Evolutionary conservation across 2,888 invertebrate species (phyloP), one percentile per base, ranked within the genome.

Genomic region (Metellina segmentata): DNA sequence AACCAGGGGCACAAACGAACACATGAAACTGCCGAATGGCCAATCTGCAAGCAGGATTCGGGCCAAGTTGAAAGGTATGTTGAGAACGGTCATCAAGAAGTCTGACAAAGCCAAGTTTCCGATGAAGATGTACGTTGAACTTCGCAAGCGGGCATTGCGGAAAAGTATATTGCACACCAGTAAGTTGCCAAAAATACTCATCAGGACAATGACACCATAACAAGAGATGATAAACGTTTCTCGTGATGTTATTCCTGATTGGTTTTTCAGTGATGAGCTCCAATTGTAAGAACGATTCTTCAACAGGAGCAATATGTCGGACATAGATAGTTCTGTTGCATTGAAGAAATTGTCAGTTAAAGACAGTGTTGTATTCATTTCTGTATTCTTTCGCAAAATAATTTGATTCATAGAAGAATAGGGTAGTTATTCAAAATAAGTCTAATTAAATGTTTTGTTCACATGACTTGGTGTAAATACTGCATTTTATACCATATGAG

Each of bases 71-170:
- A 95, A 95, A 0, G 95, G 95, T 49, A 95, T 95, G 93, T 95
- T 95, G 75, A 95, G 94, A 13, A 94, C 94, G 0, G 94, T 94
- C 94, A 94, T 94, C 19, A 94, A 89, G 7, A 94, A 92, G 90
- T 94, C 94, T 0, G 96, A 95, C 6, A 96, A 94, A 2, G 96
- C 96, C 91, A 96, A 94, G 93, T 96, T 96, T 20, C 96, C 95
- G 90, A 96, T 95, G 94, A 96, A 96, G 20, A 96, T 95, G 94
- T 96, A 96, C 0, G 96, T 96, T 75, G 96, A 95, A 0, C 96
- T 95, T 93, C 96, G 96, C 95, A 96, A 95, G 82, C 95, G 94
- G 93, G 95, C 94, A 93, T 96, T 96, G 49, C 95, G 94, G 61
- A 95, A 94, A 2, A 96, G 96, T 11, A 96, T 95, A 93, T 95